phyloP scores from a whole-genome alignment of 2,113 vertebrate genomes.

The Apeltes quadracus region DNA sequence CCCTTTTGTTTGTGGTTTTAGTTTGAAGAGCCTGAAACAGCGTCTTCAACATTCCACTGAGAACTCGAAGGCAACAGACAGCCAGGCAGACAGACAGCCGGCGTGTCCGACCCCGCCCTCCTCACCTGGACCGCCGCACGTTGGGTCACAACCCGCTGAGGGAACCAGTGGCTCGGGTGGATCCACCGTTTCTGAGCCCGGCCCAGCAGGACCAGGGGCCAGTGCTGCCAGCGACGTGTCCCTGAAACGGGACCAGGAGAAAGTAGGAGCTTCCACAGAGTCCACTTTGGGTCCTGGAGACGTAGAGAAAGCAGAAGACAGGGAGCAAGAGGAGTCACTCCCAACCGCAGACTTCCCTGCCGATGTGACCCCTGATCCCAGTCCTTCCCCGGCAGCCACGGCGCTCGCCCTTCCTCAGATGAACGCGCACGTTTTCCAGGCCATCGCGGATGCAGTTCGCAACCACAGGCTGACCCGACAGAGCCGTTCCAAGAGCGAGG shows the following conservation, averaged over 20 bases:
- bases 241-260: background rate
- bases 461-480: conserved; percentile 15
- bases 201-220: background rate
- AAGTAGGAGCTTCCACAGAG: background rate
- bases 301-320: background rate
- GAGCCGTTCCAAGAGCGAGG: background rate
- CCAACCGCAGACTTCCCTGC: background rate
- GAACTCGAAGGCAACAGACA: no score
- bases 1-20: conserved; percentile 31
- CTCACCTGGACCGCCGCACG: background rate
- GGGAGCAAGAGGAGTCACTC: background rate
- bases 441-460: background rate
- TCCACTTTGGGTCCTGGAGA: background rate
- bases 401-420: background rate
- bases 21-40: conserved; percentile 30
- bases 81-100: no score
- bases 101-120: background rate
- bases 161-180: background rate
- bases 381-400: background rate
- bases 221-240: background rate
- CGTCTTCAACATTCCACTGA: conserved; percentile 2
- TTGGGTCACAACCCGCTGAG: background rate
- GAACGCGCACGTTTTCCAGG: background rate
- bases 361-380: background rate
- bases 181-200: background rate